Evolutionary conservation across 2,797 vertebrate species (phyloP).

Genomic region (Hybognathus amarus): DNA sequence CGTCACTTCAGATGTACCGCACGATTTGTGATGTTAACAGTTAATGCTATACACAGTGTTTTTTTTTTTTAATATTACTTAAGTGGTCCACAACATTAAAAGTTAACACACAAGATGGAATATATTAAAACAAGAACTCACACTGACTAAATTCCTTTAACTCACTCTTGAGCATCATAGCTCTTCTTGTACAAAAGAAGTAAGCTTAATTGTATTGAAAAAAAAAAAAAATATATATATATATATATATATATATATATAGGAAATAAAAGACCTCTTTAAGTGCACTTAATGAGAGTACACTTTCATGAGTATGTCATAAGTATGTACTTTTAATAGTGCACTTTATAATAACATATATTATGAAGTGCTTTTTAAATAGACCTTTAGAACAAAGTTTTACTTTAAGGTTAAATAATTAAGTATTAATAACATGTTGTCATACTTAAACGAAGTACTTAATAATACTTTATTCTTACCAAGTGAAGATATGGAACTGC

Average conservation of each 20-base stretch:
- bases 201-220: not conserved
- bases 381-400: not conserved
- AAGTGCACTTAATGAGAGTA: too few relatives aligned
- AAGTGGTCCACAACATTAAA: not conserved
- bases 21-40: not conserved
- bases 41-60: not conserved
- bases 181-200: not conserved
- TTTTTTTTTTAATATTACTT: not conserved
- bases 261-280: not conserved
- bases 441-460: not conserved
- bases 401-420: not conserved
- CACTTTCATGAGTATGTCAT: not conserved
- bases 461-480: not conserved
- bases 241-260: too few relatives aligned
- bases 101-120: not conserved
- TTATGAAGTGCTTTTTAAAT: not conserved
- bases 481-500: not conserved
- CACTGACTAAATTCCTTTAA: not conserved
- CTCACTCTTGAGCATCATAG: not conserved
- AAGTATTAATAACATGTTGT: not conserved
- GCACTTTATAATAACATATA: not conserved
- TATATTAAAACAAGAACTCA: not conserved
- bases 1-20: slow-evolving; percentile 11
- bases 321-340: not conserved
- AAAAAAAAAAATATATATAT: too few relatives aligned